Evolutionary conservation across 2,113 vertebrate species (phyloP).

Genomic region (Ochotona curzoniae): DNA sequence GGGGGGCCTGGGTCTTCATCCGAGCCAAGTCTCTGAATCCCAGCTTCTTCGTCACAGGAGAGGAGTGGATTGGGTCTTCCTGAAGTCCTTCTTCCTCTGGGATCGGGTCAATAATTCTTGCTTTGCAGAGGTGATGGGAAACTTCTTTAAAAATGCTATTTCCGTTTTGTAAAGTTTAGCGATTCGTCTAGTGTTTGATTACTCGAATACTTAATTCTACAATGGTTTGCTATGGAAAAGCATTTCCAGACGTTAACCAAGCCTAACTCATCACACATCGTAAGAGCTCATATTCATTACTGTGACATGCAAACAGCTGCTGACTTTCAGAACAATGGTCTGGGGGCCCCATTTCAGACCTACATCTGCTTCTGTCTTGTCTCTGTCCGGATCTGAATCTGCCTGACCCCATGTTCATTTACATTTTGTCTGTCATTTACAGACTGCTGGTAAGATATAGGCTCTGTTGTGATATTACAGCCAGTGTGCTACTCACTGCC

Average conservation of each 20-base stretch:
- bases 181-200: not conserved
- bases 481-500: not conserved
- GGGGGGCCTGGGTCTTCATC: not conserved
- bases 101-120: not conserved
- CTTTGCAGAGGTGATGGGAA: not conserved
- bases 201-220: not conserved
- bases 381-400: not conserved
- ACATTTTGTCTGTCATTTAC: not conserved
- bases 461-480: not conserved
- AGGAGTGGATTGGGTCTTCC: not conserved
- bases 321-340: not conserved
- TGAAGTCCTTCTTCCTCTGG: not conserved
- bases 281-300: not conserved
- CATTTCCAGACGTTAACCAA: conserved; percentile 5
- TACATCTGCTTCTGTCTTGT: not conserved
- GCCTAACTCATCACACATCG: not conserved
- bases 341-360: not conserved
- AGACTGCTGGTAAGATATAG: not conserved
- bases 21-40: not conserved
- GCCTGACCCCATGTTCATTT: not conserved
- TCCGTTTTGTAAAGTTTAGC: conserved; percentile 28
- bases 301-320: not conserved
- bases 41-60: not conserved
- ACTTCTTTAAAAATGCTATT: not conserved
- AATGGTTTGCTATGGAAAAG: not conserved